phyloP scores from a whole-genome alignment of 2,113 vertebrate species.

The Psittacula cyanocephala region DNA sequence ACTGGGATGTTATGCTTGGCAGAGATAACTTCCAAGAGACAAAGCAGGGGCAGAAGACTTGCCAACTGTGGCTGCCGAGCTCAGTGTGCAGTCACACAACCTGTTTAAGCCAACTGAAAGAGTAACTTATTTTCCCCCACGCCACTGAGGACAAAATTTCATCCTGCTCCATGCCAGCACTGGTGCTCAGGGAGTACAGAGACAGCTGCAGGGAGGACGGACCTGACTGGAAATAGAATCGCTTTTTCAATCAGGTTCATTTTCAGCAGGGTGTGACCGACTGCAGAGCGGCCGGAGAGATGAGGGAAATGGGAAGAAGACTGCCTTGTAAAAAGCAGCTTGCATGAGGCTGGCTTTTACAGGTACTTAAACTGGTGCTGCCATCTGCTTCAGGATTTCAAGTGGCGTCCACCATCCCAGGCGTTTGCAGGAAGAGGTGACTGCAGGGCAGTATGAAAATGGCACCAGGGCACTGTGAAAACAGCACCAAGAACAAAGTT shows the following conservation, averaged over 20 bases:
- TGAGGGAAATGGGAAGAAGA: background rate
- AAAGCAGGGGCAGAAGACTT: background rate
- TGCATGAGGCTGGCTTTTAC: background rate
- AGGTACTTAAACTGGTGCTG: background rate
- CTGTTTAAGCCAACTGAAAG: background rate
- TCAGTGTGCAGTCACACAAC: background rate
- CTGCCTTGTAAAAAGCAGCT: background rate
- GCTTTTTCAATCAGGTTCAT: rapidly evolving
- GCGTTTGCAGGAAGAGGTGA: background rate
- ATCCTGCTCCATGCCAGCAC: background rate
- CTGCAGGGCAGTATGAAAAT: background rate
- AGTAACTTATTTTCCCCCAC: background rate
- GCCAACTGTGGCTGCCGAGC: background rate
- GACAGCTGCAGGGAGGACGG: background rate
- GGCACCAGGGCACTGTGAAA: background rate
- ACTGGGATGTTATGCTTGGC: background rate
- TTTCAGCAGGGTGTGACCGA: background rate
- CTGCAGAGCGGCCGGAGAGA: background rate
- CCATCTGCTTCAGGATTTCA: background rate
- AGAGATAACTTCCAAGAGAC: background rate
- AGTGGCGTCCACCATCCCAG: background rate
- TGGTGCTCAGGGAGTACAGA: background rate
- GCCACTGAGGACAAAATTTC: background rate
- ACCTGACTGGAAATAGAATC: background rate
- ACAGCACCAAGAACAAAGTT: background rate